Evolutionary conservation across 92 coral and sea anemone genomes (phyloP), one percentile per base, ranked within the genome.

Genomic region (Porites lobata): DNA sequence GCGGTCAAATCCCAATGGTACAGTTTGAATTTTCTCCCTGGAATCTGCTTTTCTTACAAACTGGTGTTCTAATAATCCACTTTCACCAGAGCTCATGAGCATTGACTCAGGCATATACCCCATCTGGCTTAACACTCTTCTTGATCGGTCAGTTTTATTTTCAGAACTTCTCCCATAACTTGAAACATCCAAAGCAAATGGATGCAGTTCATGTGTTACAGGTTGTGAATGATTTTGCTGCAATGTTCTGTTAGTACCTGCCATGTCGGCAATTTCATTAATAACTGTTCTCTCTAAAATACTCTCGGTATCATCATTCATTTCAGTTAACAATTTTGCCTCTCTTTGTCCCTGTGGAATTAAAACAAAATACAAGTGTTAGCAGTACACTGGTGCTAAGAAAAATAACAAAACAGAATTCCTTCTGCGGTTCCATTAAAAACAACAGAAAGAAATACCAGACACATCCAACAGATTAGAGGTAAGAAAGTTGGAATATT

Each of bases 311-410:
- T 47, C 62, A 50, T 14, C 50, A 32, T 50, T 38, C 9, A 19
- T 15, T 51, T 79, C 72, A 51, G 17, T 13, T 8, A 51, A 13
- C 13, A 38, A 2, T n/a, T 47, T 83, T 14, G 72, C 19, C 63
- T 74, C 72, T 21, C 78, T 82, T 70, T 82, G 77, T 13, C 58
- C 77, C 86, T 82, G 17, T 10, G 6, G 14, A 82, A 70, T 70
- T 18, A 26, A 71, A 65, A 9, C 24, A 67, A 66, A 18, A 1
- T 47, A 15, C 12, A 50, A 22, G 14, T 18, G 20, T 62, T 18
- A 14, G 24, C 7, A 1, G 9, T 62, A 62, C 66, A 17, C 8
- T 62, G 61, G 15, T 56, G 15, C 61, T 56, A 56, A 54, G 14
- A 10, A 10, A 2, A 14, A 56, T 10, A 56, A 56, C 13, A 38